Evolutionary conservation across 2,797 vertebrate genomes (phyloP).

Genomic region (Scolopax rusticola): DNA sequence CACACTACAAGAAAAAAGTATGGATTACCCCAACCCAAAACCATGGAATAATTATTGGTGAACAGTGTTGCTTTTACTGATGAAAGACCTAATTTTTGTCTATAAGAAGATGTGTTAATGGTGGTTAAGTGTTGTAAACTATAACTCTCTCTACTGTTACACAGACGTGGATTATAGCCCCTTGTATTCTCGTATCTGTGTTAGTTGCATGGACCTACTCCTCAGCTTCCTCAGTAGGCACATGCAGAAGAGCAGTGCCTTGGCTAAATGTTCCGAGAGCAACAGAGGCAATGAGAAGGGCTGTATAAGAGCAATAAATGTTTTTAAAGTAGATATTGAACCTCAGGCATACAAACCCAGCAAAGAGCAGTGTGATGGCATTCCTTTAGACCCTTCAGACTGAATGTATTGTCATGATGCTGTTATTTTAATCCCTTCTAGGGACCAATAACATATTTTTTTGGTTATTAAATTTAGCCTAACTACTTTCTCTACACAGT

Average conservation of each 20-base stretch:
- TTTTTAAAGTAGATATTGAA: neutral
- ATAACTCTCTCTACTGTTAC: neutral
- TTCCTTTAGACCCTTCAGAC: neutral
- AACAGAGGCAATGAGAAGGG: neutral
- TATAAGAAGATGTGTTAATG: neutral
- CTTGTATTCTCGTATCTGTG: neutral
- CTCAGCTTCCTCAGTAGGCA: neutral
- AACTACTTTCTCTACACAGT: neutral
- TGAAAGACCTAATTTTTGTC: neutral
- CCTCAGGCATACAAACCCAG: neutral
- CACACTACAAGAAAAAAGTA: neutral
- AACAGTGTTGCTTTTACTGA: neutral
- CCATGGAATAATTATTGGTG: neutral
- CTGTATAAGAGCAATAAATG: neutral
- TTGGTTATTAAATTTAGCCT: neutral
- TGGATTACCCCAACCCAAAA: neutral
- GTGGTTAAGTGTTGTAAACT: neutral
- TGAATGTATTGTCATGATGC: neutral
- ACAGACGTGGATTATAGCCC: neutral
- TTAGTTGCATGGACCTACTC: too few species aligned
- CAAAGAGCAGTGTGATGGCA: neutral
- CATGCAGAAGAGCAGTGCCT: neutral
- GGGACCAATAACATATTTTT: neutral
- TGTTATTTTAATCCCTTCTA: neutral
- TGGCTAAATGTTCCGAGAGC: neutral